phyloP scores from a whole-genome alignment of 2,113 vertebrate genomes.

The Thinocorus orbignyianus region DNA sequence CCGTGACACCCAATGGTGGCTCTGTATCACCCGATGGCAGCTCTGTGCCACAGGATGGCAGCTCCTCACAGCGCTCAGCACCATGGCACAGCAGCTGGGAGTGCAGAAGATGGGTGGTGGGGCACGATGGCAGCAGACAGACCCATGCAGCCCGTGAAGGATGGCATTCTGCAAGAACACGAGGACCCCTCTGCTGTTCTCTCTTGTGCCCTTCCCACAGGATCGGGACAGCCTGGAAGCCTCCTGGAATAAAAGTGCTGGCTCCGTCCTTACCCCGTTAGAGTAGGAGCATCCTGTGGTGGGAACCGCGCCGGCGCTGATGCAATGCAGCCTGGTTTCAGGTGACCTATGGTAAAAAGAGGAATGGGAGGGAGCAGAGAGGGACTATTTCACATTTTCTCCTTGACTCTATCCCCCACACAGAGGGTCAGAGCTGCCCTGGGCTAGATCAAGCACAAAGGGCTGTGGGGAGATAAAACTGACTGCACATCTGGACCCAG shows the following conservation, averaged over 20 bases:
- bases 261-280: neutral
- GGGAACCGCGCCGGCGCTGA: rapidly evolving
- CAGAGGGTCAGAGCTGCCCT: neutral
- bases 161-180: neutral
- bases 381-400: neutral
- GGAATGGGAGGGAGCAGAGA: neutral
- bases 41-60: too few species aligned
- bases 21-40: too few species aligned
- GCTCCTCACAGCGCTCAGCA: too few species aligned
- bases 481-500: neutral
- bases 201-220: rapidly evolving
- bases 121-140: neutral
- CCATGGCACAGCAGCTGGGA: too few species aligned
- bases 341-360: neutral
- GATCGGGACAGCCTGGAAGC: neutral
- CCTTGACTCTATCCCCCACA: neutral
- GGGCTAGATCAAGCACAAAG: neutral
- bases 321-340: neutral
- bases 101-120: neutral
- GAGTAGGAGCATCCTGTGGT: rapidly evolving
- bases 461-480: neutral
- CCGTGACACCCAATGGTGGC: too few species aligned
- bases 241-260: neutral
- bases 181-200: neutral
- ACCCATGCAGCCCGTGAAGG: neutral